Conservation (phyloP, 2,113 vertebrate species). For the Sterrhoptilus dennistouni region DNA sequence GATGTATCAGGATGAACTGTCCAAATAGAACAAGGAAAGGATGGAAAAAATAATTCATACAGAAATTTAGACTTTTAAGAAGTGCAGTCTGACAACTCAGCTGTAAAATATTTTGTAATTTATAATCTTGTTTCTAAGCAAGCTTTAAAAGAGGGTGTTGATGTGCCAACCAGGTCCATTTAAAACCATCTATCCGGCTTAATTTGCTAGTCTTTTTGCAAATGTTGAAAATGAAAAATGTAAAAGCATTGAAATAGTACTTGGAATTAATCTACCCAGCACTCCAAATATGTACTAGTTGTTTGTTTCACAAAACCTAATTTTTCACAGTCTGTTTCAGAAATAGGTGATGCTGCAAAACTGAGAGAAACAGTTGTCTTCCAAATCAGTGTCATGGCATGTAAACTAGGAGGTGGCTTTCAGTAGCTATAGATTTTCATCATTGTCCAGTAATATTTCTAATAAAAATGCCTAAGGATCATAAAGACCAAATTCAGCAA, state of each 20-base stretch:
- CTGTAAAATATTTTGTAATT: not conserved
- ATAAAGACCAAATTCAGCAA: conserved; percentile 2
- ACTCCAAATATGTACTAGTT: not conserved
- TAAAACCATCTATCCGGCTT: not conserved
- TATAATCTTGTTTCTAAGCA: not conserved
- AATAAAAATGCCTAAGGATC: not conserved
- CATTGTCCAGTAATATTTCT: not conserved
- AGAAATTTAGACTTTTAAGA: not conserved
- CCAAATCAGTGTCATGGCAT: not conserved
- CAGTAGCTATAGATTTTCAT: not conserved
- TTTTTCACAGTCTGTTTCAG: not conserved
- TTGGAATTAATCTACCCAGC: not conserved
- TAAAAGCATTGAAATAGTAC: not conserved
- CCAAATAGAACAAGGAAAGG: not conserved
- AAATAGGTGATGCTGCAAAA: not conserved
- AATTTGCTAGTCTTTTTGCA: not conserved
- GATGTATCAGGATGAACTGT: not conserved
- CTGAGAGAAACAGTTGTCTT: not conserved
- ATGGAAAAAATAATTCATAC: not conserved
- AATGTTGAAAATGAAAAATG: not conserved
- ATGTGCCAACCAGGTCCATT: not conserved
- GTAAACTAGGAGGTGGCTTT: not conserved
- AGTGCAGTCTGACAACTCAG: not conserved
- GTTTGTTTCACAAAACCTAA: not conserved
- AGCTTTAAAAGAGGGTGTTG: not conserved